Conservation (phyloP, 92 coral and sea anemone genomes). For the Umimayanthus chanpuru region DNA sequence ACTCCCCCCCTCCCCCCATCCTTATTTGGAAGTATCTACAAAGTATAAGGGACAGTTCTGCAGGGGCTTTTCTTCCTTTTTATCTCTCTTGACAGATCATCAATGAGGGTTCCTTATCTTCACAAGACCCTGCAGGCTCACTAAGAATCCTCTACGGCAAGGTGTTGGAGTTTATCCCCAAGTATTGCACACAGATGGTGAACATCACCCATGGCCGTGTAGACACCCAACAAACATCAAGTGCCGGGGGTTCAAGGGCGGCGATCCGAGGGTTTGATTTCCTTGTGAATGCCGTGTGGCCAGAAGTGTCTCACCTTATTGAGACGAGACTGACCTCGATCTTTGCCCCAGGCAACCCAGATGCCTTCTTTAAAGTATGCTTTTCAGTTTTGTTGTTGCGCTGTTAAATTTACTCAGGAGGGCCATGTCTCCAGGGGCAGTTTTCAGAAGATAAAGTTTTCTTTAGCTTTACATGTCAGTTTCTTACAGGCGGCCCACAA, state of each 20-base stretch:
- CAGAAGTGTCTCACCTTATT: conserved; percentile 79
- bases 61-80: not conserved
- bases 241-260: conserved; percentile 73
- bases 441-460: no score
- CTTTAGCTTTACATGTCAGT: no score
- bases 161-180: conserved; percentile 94
- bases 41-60: no score
- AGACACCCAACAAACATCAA: conserved; percentile 63
- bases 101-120: conserved; percentile 13
- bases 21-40: no score
- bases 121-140: conserved; percentile 73
- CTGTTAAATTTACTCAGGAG: no score
- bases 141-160: conserved; percentile 71
- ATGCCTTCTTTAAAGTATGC: conserved; percentile 90
- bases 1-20: no score
- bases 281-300: conserved; percentile 97
- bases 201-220: conserved; percentile 89
- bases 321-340: conserved; percentile 84
- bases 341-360: conserved; percentile 99
- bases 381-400: not conserved
- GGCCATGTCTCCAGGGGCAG: no score
- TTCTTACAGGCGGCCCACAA: no score
- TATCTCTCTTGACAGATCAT: not conserved
- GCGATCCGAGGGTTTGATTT: conserved; percentile 94
- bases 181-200: conserved; percentile 87